Base-by-base conservation (phyloP, 2,797 vertebrate genomes). In the Tangara arthus region DNA sequence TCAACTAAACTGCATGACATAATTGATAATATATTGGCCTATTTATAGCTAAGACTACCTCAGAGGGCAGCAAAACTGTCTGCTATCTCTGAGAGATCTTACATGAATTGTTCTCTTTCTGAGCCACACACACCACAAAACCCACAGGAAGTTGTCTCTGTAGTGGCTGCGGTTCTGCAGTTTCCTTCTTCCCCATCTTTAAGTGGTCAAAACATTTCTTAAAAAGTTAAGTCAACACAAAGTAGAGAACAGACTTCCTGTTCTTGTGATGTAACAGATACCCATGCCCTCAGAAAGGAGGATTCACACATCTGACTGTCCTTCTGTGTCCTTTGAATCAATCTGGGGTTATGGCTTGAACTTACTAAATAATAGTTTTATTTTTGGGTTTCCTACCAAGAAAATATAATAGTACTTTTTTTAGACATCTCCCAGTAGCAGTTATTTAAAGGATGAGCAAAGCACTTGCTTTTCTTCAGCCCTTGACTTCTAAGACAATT, bases 91-190 rank as follows among this genome's bases (percentile, higher is more conserved):
- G 57, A 78, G 47, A 76, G 19, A 46, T 82, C 65, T 70, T 11
- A 4, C 0, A 13, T 35, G 70, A 93, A 78, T 89, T 76, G 59
- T 94, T 94, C 82, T 68, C 41, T 64, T 94, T 95, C 90, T 75
- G 78, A 94, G 91, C 97, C 90, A 23, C 96, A 95, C 52, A 88
- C 90, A 91, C 96, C 97, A 96, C 91, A 96, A 96, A 96, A 96
- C 87, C 97, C 97, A 98, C 97, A 97, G 97, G 98, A 98, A 98
- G 97, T 95, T 95, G 90, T 97, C 80, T 97, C 82, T 93, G 66
- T 95, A 91, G 96, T 85, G 77, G 83, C 91, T 98, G 97, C 4
- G 97, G 98, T 97, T 97, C 87, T 90, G 84, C n/a, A 80, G 94
- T 94, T 98, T 98, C 97, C 97, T 95, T 56, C 92, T 95, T 78